Conservation (phyloP, 2,888 invertebrate species). For the Cheilosia vulpina region DNA sequence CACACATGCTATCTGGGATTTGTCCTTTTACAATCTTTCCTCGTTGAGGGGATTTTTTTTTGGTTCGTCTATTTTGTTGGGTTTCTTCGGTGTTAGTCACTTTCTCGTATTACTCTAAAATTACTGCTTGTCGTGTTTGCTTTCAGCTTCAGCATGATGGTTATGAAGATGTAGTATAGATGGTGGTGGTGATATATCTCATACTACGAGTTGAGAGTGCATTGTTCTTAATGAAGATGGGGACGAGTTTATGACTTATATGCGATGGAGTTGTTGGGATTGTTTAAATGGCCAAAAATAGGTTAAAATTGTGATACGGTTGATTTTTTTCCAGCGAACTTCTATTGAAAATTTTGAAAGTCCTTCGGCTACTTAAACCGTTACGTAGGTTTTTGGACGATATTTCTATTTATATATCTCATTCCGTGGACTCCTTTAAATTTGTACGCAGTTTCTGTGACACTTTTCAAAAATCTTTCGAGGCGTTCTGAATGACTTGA, state of each 20-base stretch:
- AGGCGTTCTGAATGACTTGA: too few relatives aligned
- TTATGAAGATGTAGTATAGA: slow-evolving; percentile 18
- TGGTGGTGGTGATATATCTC: slow-evolving; percentile 1
- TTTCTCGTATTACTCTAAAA: slow-evolving; percentile 5
- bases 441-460: too few relatives aligned
- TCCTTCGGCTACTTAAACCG: too few relatives aligned
- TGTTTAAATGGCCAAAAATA: too few relatives aligned
- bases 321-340: too few relatives aligned
- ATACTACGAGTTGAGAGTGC: not conserved
- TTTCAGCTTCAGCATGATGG: slow-evolving; percentile 16
- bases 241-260: not conserved
- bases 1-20: slow-evolving; percentile 4
- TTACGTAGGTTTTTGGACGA: too few relatives aligned
- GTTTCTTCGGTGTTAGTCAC: not conserved
- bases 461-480: too few relatives aligned
- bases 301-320: too few relatives aligned
- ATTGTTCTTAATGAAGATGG: not conserved
- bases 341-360: too few relatives aligned
- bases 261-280: too few relatives aligned
- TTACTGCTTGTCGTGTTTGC: slow-evolving; percentile 21
- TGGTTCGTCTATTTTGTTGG: not conserved
- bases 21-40: slow-evolving; percentile 30
- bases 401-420: too few relatives aligned
- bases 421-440: too few relatives aligned
- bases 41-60: not conserved